A percentile compares a stretch with the other conserved stretches of the same genome.
Evolutionary conservation across 2,888 invertebrate species (phyloP).

Genomic region (Synergus gifuensis): DNA sequence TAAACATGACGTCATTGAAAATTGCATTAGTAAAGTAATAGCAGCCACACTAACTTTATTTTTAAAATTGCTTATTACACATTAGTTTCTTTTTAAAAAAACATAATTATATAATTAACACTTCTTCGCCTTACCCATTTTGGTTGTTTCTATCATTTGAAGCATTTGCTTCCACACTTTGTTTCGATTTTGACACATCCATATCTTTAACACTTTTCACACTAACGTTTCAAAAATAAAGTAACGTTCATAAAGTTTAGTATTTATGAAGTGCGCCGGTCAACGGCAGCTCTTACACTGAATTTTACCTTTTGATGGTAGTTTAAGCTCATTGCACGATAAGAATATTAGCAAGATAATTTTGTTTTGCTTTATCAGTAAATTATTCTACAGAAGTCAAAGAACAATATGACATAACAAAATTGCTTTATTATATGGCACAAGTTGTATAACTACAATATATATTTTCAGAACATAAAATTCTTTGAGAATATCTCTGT

Average conservation of each 20-base stretch:
- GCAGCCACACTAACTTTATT: background rate
- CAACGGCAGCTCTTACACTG: constrained; percentile 14
- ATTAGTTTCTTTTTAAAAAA: background rate
- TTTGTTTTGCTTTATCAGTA: constrained; percentile 20
- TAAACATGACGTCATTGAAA: background rate
- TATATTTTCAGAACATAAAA: no score
- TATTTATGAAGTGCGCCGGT: background rate
- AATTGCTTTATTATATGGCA: background rate
- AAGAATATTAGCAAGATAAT: constrained; percentile 27
- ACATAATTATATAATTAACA: background rate
- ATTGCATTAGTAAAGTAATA: background rate
- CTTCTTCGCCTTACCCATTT: constrained; percentile 11
- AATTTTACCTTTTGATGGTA: constrained; percentile 16
- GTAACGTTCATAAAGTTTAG: background rate
- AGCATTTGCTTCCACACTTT: background rate
- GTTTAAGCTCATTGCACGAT: constrained; percentile 3
- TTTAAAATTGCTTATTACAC: background rate
- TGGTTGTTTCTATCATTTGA: background rate
- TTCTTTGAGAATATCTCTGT: no score
- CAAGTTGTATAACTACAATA: background rate
- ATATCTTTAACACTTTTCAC: constrained; percentile 11
- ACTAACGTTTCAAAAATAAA: background rate
- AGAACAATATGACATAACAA: constrained; percentile 21
- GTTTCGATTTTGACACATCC: background rate
- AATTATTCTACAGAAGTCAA: constrained; percentile 16